A percentile compares a stretch with the other conserved stretches of the same genome.
phyloP scores from a whole-genome alignment of 2,797 vertebrate species.

The Myotis vivesi region DNA sequence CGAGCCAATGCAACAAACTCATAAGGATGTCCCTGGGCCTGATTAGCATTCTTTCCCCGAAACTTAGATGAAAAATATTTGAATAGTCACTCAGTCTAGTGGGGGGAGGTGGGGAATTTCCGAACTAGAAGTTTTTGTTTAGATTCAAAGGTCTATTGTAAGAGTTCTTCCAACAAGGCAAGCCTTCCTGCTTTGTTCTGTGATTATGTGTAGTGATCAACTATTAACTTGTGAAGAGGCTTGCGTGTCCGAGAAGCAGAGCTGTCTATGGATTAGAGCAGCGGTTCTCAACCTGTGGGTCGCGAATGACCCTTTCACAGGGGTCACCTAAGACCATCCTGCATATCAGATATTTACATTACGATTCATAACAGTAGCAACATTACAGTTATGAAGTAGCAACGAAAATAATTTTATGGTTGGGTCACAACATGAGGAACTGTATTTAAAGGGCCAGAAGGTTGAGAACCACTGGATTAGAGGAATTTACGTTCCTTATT shows the following conservation, averaged over 20 bases:
- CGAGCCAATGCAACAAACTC: neutral
- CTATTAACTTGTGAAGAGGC: neutral
- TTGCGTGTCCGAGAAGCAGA: neutral
- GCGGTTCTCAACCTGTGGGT: too few species aligned
- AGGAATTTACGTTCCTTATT: neutral
- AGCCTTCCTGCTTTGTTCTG: neutral
- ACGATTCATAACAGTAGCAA: too few species aligned
- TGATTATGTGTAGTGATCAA: neutral
- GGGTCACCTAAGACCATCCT: too few species aligned
- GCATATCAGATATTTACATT: too few species aligned
- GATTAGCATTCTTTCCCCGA: neutral
- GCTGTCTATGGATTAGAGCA: neutral
- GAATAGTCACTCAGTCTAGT: neutral
- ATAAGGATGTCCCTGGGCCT: neutral
- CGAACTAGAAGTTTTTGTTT: neutral
- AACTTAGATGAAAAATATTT: neutral
- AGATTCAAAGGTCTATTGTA: neutral
- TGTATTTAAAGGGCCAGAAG: too few species aligned
- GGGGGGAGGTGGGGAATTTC: neutral
- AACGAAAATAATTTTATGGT: too few species aligned
- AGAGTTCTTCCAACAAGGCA: neutral
- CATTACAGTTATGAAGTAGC: too few species aligned
- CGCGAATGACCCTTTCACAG: too few species aligned
- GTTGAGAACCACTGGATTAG: neutral
- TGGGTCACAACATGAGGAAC: too few species aligned